A percentile compares a stretch with the other conserved stretches of the same genome.
phyloP scores from a whole-genome alignment of 2,797 vertebrate species.

The Anas acuta region DNA sequence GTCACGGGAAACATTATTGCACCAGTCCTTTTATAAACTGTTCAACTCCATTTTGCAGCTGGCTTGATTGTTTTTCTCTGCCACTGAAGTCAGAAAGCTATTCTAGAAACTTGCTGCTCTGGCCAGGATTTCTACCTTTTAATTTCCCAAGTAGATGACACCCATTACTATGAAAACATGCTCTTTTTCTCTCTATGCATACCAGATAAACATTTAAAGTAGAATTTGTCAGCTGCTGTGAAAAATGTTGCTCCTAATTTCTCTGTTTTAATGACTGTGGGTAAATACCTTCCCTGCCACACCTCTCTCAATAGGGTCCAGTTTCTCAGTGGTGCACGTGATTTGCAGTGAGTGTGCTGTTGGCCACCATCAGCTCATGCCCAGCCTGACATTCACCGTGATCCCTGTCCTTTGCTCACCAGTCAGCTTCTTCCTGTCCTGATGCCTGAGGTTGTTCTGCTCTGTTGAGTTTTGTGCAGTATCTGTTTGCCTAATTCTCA shows the following conservation, averaged over 20 bases:
- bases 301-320: neutral
- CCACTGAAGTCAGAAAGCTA: neutral
- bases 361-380: neutral
- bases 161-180: neutral
- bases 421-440: neutral
- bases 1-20: neutral
- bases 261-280: neutral
- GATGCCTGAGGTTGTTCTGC: neutral
- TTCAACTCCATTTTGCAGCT: neutral
- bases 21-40: neutral
- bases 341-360: neutral
- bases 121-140: neutral
- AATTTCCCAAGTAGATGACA: neutral
- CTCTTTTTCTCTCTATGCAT: neutral
- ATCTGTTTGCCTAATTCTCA: neutral
- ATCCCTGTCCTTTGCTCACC: neutral
- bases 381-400: rapidly evolving
- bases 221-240: neutral
- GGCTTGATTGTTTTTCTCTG: neutral
- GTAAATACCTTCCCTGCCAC: neutral
- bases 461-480: neutral
- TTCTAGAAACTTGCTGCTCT: neutral
- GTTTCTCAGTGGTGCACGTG: neutral
- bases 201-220: neutral
- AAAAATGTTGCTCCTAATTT: neutral